Percentiles rank a stretch among this genome's conserved stretches.
These are phyloP conservation scores for Heliothis subflexa DNA, from an alignment of 1,140 invertebrate species.

Conservation along the genomic window DNA sequence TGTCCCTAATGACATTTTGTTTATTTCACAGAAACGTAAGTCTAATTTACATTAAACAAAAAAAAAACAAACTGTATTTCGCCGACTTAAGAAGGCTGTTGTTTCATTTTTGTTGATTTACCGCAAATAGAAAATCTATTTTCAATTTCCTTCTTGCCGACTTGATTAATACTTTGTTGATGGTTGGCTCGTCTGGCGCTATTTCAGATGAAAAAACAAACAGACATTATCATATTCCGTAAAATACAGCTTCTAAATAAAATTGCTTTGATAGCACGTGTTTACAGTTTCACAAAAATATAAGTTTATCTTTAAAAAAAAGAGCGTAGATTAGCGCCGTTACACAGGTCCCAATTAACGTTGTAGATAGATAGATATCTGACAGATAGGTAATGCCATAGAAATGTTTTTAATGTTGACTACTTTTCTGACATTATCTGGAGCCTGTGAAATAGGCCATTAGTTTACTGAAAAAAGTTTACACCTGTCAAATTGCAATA, in stretches of 20 bases:
- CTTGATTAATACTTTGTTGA: constrained; percentile 4
- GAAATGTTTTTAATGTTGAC: no score
- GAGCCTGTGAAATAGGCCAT: no score
- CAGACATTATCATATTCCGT: background rate
- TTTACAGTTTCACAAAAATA: background rate
- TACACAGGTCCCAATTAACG: no score
- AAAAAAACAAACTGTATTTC: constrained; percentile 9
- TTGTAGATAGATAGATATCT: no score
- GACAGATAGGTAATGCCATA: no score
- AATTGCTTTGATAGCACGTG: constrained; percentile 1
- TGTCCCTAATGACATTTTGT: no score
- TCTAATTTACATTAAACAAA: background rate
- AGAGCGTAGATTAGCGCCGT: no score
- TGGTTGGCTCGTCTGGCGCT: background rate
- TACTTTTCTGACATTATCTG: no score
- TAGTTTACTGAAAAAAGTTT: no score
- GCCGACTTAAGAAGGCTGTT: background rate
- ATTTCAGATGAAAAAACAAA: background rate
- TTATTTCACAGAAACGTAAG: no score
- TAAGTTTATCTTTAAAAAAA: no score
- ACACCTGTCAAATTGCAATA: background rate
- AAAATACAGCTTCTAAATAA: background rate
- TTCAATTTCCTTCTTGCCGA: background rate
- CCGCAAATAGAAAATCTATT: constrained; percentile 26
- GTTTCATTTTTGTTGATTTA: constrained; percentile 15